Base-by-base conservation (phyloP, 2,797 vertebrate species). In the Glossophaga mutica region DNA sequence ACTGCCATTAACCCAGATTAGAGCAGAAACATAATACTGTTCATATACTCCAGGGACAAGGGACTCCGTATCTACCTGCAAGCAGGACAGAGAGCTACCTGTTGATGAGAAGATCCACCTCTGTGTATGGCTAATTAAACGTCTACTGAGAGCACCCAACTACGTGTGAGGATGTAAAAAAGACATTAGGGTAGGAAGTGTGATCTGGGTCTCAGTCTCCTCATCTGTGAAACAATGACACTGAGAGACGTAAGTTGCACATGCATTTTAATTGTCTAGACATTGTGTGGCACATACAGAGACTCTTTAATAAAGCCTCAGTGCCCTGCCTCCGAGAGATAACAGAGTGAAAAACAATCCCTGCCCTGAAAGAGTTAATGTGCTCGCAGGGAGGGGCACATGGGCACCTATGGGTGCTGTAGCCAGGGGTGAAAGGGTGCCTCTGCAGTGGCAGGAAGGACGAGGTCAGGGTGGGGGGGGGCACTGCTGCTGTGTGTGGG, bases 1-100 rank as follows among this genome's bases (percentile, higher is more conserved):
- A 78, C n/a, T 68, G 52, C 81, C 42, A 77, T 96, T 82, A 77
- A 92, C 50, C 39, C 87, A 81, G 71, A 94, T 89, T 42, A 78
- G 79, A 90, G 39, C 24, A 46, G 65, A 88, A 91, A 73, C 37
- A 65, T 59, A 89, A 59, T 6, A 48, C 5, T 67, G 24, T 70
- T 79, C 59, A 77, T 37, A 37, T 77, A 84, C 71, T 62, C 90
- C 37, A 68, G 59, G 48, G 87, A 87, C 22, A 73, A 37, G 12
- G 19, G 39, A 71, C 55, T 79, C 70, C 74, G 86, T 34, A 21
- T 42, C 77, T 44, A 74, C 26, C 34, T 76, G 65, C 62, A 55
- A 26, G 26, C n/a, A 32, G 34, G 59, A 85, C 26, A 89, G 15
- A 70, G 50, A 82, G 50, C 21, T 87, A 68, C 12, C 19, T n/a